Evolutionary conservation across 1,140 invertebrate species (phyloP).

Genomic region (Hylyphantes graminicola): DNA sequence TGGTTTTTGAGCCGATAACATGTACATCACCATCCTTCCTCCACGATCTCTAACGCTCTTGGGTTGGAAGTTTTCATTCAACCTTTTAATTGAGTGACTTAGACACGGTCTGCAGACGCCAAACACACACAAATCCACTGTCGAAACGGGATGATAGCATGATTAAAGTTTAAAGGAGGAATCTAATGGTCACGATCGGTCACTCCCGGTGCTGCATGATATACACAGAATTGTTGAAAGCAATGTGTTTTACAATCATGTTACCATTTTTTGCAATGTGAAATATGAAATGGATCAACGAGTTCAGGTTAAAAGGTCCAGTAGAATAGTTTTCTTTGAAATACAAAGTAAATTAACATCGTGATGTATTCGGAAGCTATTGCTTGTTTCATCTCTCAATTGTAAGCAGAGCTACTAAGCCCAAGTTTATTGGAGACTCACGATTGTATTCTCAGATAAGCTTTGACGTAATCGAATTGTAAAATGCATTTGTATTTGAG

Average conservation of each 20-base stretch:
- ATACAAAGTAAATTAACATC: conserved; percentile 10
- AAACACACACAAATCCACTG: conserved; percentile 1
- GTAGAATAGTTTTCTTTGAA: background rate
- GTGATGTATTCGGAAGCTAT: background rate
- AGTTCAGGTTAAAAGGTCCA: background rate
- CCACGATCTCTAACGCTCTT: background rate
- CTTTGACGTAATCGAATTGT: no score
- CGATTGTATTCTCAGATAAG: background rate
- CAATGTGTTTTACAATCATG: background rate
- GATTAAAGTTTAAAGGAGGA: conserved; percentile 1
- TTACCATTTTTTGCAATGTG: background rate
- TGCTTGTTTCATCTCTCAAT: background rate
- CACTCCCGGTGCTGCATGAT: background rate
- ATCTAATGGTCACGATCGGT: conserved; percentile 4
- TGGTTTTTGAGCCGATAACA: no score
- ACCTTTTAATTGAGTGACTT: conserved; percentile 29
- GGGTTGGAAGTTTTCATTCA: background rate
- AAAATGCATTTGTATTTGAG: no score
- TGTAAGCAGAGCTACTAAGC: background rate
- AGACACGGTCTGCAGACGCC: conserved; percentile 23
- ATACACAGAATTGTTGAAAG: background rate
- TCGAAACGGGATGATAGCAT: conserved; percentile 18
- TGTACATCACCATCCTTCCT: no score
- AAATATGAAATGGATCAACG: conserved; percentile 6
- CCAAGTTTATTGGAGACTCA: conserved; percentile 22